Percentiles rank a stretch among this genome's conserved stretches.
Conservation (phyloP, 2,888 invertebrate species). For the Selenia dentaria region DNA sequence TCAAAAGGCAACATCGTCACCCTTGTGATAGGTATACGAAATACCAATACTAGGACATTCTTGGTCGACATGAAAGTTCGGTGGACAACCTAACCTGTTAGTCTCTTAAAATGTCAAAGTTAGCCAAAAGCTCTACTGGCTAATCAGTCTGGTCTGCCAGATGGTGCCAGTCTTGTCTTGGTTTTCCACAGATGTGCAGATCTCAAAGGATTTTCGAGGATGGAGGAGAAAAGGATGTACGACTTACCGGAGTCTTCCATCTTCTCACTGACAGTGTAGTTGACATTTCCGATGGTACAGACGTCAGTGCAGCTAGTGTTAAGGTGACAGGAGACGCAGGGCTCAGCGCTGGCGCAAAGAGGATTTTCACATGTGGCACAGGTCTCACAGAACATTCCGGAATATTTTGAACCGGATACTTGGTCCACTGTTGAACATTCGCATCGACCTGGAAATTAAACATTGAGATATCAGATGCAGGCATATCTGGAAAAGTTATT, state of each 20-base stretch:
- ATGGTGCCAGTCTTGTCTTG: too few relatives aligned
- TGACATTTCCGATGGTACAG: constrained; percentile 59
- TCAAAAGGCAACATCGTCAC: too few relatives aligned
- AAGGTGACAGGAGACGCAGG: constrained; percentile 69
- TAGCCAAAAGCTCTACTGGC: too few relatives aligned
- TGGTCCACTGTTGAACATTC: constrained; percentile 54
- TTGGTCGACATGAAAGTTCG: too few relatives aligned
- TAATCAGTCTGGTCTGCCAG: too few relatives aligned
- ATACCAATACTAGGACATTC: too few relatives aligned
- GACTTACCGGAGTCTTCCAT: constrained; percentile 40
- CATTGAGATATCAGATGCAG: not conserved
- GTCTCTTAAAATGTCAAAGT: too few relatives aligned
- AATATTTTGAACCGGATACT: constrained; percentile 54
- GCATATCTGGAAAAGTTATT: not conserved
- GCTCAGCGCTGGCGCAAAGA: constrained; percentile 77
- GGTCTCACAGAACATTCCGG: constrained; percentile 80
- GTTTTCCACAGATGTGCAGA: too few relatives aligned
- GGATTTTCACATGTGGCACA: constrained; percentile 77
- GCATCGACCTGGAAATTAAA: constrained; percentile 59
- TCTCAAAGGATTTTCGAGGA: too few relatives aligned
- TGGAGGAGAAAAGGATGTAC: too few relatives aligned
- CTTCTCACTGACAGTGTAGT: constrained; percentile 65
- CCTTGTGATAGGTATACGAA: too few relatives aligned
- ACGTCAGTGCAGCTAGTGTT: constrained; percentile 59
- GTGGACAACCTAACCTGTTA: too few relatives aligned